Conservation (phyloP, 1,140 invertebrate species). For the Saxidomus purpurata region DNA sequence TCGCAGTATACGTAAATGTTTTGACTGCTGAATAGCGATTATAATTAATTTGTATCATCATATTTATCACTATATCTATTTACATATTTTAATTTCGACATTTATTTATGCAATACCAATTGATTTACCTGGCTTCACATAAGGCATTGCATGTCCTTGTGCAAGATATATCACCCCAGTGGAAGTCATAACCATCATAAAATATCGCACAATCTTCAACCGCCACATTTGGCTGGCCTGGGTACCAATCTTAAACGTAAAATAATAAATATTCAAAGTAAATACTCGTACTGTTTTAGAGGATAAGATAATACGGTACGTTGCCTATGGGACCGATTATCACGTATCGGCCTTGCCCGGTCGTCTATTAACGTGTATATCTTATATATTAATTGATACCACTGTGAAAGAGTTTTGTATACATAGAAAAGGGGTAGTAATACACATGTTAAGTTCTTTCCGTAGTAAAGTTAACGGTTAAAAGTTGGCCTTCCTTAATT, state of each 20-base stretch:
- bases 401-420: no score
- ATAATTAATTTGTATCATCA: not conserved
- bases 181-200: not conserved
- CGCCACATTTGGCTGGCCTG: not conserved
- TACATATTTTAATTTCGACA: no score
- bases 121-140: not conserved
- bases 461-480: no score
- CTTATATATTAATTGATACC: no score
- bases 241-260: not conserved
- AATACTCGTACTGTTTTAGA: not conserved
- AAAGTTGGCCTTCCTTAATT: no score
- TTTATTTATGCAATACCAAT: not conserved
- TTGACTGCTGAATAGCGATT: not conserved
- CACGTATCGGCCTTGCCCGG: no score
- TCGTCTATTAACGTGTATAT: no score
- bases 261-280: no score
- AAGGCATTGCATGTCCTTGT: not conserved
- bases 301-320: no score
- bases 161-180: slow-evolving; percentile 18
- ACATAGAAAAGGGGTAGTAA: no score
- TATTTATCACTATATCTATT: not conserved
- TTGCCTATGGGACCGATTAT: no score
- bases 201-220: slow-evolving; percentile 10
- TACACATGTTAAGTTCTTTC: no score
- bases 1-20: not conserved